These are phyloP conservation scores for Atherix ibis DNA, from an alignment of 2,888 invertebrate genomes.

Conservation along the genomic window DNA sequence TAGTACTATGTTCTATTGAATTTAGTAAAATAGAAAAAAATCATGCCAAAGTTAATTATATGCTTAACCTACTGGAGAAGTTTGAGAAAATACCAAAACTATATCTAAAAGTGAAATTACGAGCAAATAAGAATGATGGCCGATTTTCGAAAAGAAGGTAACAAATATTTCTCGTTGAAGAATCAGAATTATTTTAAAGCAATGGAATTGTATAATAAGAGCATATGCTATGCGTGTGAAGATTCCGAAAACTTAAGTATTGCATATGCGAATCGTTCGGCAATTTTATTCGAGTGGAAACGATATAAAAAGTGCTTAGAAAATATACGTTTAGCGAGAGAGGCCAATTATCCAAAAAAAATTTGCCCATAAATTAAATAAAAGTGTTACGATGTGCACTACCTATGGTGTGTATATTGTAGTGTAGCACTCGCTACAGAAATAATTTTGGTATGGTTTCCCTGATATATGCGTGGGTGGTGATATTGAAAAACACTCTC, in stretches of 20 bases:
- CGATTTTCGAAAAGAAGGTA: conserved; percentile 42
- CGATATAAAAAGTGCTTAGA: conserved; percentile 47
- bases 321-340: conserved; percentile 50
- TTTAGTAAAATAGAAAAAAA: conserved; percentile 26
- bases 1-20: conserved; percentile 25
- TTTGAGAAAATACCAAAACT: conserved; percentile 30
- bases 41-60: conserved; percentile 27
- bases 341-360: conserved; percentile 43
- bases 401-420: conserved; percentile 18
- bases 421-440: too few relatives aligned
- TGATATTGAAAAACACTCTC: conserved; percentile 19
- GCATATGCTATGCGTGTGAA: conserved; percentile 44
- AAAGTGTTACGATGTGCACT: conserved; percentile 40
- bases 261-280: conserved; percentile 63
- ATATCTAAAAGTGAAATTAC: conserved; percentile 22
- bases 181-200: conserved; percentile 36
- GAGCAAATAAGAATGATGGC: conserved; percentile 34
- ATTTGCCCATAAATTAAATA: conserved; percentile 42
- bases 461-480: conserved; percentile 17
- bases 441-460: too few relatives aligned
- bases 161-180: conserved; percentile 36
- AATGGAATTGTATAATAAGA: conserved; percentile 33
- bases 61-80: conserved; percentile 26
- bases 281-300: conserved; percentile 47
- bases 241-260: conserved; percentile 43